Percentiles rank a stretch among this genome's conserved stretches.
Conservation (phyloP, 2,888 invertebrate species). For the Dicyrtomina minuta region DNA sequence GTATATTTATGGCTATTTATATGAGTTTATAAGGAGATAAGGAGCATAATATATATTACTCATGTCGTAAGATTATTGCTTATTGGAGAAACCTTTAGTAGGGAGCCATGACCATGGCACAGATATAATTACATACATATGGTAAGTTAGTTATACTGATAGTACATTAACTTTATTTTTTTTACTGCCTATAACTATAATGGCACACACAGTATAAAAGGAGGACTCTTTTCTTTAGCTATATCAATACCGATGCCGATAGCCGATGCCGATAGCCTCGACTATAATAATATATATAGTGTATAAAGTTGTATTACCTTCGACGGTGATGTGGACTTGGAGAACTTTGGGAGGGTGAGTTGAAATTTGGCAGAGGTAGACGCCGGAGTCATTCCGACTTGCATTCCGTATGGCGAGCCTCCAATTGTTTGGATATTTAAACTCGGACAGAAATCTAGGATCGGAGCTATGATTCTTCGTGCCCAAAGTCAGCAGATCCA, state of each 20-base stretch:
- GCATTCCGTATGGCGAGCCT: slow-evolving; percentile 61
- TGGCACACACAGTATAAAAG: not conserved
- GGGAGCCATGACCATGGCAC: no score
- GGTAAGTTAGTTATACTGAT: no score
- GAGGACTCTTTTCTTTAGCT: not conserved
- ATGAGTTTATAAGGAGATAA: no score
- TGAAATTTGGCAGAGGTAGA: slow-evolving; percentile 62
- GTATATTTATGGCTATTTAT: no score
- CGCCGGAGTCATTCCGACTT: slow-evolving; percentile 61
- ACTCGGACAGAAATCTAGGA: slow-evolving; percentile 59
- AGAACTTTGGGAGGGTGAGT: slow-evolving; percentile 62
- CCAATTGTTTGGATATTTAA: slow-evolving; percentile 63
- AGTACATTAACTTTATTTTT: no score
- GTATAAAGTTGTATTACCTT: slow-evolving; percentile 57
- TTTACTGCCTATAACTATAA: no score
- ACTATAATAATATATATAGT: no score
- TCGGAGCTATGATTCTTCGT: slow-evolving; percentile 57
- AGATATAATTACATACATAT: no score
- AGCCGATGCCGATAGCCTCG: no score
- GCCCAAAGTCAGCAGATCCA: slow-evolving; percentile 57
- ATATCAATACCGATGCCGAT: not conserved
- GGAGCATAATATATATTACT: no score
- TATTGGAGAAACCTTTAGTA: no score
- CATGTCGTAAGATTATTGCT: no score
- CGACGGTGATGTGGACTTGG: slow-evolving; percentile 60